phyloP scores from a whole-genome alignment of 1,140 invertebrate species.

The Olivierus martensii region DNA sequence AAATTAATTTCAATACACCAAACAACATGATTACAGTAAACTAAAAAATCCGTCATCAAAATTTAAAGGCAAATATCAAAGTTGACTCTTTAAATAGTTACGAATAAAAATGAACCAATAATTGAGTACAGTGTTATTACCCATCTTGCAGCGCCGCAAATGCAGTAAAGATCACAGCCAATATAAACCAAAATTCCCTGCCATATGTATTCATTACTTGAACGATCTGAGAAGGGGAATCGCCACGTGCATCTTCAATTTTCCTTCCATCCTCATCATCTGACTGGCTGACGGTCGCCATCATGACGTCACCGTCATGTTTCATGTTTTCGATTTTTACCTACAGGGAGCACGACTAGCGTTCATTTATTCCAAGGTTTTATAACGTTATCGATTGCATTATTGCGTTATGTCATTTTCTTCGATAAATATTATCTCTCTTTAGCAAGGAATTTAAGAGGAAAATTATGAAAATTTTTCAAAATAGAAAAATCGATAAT shows the following conservation, averaged over 20 bases:
- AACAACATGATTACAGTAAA: background rate
- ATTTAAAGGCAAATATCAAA: background rate
- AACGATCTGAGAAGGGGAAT: background rate
- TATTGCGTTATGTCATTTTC: too few relatives aligned
- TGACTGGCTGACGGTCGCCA: conserved; percentile 7
- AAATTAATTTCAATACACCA: too few relatives aligned
- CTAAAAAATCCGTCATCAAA: background rate
- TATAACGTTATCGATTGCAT: too few relatives aligned
- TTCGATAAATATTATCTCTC: too few relatives aligned
- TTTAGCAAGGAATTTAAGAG: too few relatives aligned
- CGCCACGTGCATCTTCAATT: conserved; percentile 15
- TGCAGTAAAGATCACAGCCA: conserved; percentile 22
- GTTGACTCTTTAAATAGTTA: too few relatives aligned
- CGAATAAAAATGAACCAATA: background rate
- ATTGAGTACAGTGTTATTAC: conserved; percentile 26
- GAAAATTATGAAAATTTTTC: too few relatives aligned
- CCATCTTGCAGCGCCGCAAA: conserved; percentile 35
- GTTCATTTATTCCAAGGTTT: too few relatives aligned
- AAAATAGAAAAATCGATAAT: too few relatives aligned
- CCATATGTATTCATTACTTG: conserved; percentile 17
- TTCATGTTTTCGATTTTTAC: too few relatives aligned
- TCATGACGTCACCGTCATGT: conserved; percentile 15
- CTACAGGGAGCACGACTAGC: too few relatives aligned
- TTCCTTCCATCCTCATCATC: conserved; percentile 13
- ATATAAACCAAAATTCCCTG: conserved; percentile 13